A percentile compares a stretch with the other conserved stretches of the same genome.
phyloP scores from a whole-genome alignment of 1,140 invertebrate species.

The Zaprionus nigranus region DNA sequence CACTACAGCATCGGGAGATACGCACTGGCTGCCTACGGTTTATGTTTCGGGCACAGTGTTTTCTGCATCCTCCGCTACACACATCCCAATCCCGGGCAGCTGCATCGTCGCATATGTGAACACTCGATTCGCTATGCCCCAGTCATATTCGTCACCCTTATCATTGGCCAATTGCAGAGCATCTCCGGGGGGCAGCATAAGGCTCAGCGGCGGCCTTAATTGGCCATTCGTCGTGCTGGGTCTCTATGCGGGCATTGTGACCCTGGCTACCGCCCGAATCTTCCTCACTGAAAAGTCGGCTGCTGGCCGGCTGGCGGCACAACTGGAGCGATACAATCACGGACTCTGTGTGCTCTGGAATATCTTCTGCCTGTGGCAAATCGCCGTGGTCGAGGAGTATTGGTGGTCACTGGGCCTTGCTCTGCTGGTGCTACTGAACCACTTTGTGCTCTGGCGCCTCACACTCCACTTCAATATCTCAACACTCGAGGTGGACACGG shows the following conservation, averaged over 20 bases:
- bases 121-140: constrained; percentile 58
- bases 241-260: constrained; percentile 45
- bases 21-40: constrained; percentile 57
- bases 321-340: constrained; percentile 39
- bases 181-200: constrained; percentile 4
- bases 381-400: constrained; percentile 56
- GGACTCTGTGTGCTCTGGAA: constrained; percentile 66
- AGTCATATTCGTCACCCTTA: constrained; percentile 61
- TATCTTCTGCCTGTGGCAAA: constrained; percentile 53
- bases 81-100: constrained; percentile 68
- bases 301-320: constrained; percentile 1
- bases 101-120: constrained; percentile 60
- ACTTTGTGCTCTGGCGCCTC: constrained; percentile 68
- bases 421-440: constrained; percentile 60
- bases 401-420: constrained; percentile 64
- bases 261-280: constrained; percentile 28
- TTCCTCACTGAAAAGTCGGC: constrained; percentile 33
- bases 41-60: constrained; percentile 63
- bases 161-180: constrained; percentile 57
- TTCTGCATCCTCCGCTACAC: constrained; percentile 67
- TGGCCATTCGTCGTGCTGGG: constrained; percentile 49
- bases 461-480: constrained; percentile 63
- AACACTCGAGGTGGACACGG: constrained; percentile 57
- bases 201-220: constrained; percentile 17
- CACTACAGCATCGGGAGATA: constrained; percentile 54